Base-by-base conservation (phyloP, 2,888 invertebrate species). In the Cerastis rubricosa region DNA sequence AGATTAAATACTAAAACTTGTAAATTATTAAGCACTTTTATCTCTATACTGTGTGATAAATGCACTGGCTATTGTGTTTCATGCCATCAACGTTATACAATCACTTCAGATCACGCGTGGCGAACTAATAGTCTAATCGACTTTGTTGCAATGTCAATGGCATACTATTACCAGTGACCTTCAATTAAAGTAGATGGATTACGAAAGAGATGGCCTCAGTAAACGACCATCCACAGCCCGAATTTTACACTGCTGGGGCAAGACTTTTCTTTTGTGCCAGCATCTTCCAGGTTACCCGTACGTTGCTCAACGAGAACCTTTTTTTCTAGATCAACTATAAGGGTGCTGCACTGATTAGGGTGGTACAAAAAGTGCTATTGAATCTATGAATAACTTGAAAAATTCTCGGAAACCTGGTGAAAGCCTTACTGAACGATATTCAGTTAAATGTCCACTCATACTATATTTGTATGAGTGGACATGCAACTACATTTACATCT, bases 111-210 rank as follows among this genome's bases (percentile, higher is more conserved):
- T 82, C 84, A 80, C 70, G 73, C 80, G 68, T 77, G 81, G 35
- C 71, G 71, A 71, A 77, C 63, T 75, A 86, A 75, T 81, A 67
- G 67, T 40, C 22, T 22, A 68, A 85, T 80, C 76, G 67, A 40
- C 74, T 67, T 65, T 64, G 40, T 57, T 64, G 29, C 72, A 86
- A 77, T 74, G 86, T 83, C 84, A 85, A 80, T 83, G 84, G 74
- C 84, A 71, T 68, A 45, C 49, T n/a, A 59, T 70, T 70, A 54
- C 22, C 47, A 40, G 14, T 72, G 71, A 80, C 71, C 68, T 74
- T 79, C 68, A 57, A 45, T 76, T 65, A 45, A 45, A 81, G 43
- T 1, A 72, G n/a, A 6, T 0, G 14, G 29, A 51, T 45, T 51
- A 61, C 43, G 45, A 45, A 17, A 78, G 11, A 29, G 22, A 59